A percentile compares a stretch with the other conserved stretches of the same genome.
phyloP scores from a whole-genome alignment of 2,888 invertebrate species.

The Amphipyra berbera region DNA sequence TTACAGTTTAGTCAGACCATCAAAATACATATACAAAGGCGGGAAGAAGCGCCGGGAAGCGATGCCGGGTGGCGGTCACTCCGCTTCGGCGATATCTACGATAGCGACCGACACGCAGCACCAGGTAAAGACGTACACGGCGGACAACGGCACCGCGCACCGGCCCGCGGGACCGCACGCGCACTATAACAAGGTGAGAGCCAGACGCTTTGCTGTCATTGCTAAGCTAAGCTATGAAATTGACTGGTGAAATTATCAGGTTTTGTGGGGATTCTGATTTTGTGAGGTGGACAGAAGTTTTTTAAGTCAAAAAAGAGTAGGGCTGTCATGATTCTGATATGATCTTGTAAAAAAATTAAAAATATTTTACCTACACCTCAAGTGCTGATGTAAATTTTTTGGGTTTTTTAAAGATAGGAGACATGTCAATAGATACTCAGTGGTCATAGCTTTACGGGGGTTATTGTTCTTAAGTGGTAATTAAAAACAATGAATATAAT shows the following conservation, averaged over 20 bases:
- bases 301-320: too few species aligned
- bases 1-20: slow-evolving; percentile 83
- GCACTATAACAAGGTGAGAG: slow-evolving; percentile 97
- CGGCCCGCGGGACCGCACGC: slow-evolving; percentile 94
- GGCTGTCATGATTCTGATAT: too few species aligned
- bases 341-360: too few species aligned
- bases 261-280: too few species aligned
- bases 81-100: slow-evolving; percentile 87
- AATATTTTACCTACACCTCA: too few species aligned
- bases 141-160: slow-evolving; percentile 96
- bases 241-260: slow-evolving; percentile 10
- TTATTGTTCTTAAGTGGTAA: too few species aligned
- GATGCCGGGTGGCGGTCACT: slow-evolving; percentile 70
- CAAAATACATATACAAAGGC: slow-evolving; percentile 85
- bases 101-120: slow-evolving; percentile 93
- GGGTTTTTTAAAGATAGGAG: too few species aligned
- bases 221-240: slow-evolving; percentile 56
- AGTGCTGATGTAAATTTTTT: too few species aligned
- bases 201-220: slow-evolving; percentile 81
- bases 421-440: too few species aligned
- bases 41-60: slow-evolving; percentile 86
- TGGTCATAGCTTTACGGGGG: too few species aligned
- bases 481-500: too few species aligned
- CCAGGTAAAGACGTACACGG: slow-evolving; percentile 99
- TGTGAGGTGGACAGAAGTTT: too few species aligned